These are phyloP conservation scores for Xestia rhomboidea DNA, from an alignment of 2,888 invertebrate species.

Conservation along the genomic window DNA sequence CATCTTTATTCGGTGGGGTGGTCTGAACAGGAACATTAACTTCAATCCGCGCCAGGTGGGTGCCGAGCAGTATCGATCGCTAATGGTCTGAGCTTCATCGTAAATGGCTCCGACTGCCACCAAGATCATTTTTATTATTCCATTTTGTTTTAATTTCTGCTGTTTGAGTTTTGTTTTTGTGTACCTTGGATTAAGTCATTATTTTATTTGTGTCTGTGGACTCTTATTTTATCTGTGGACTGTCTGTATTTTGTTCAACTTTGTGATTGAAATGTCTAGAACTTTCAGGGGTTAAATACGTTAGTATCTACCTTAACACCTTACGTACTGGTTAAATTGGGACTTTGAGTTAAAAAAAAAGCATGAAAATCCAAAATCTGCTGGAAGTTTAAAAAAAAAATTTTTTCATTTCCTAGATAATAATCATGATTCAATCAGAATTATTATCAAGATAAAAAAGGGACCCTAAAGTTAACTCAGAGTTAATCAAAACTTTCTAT, in stretches of 20 bases:
- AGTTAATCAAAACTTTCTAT: conserved; percentile 59
- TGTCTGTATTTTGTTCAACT: neutral
- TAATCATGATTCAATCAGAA: conserved; percentile 57
- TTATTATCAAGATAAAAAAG: conserved; percentile 57
- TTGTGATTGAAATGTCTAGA: neutral
- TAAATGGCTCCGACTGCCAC: conserved; percentile 53
- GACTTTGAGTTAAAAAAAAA: neutral
- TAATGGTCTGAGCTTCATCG: conserved; percentile 56
- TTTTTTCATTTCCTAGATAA: conserved; percentile 32
- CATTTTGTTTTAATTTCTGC: conserved; percentile 31
- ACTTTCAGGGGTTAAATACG: neutral
- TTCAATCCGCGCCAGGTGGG: conserved; percentile 66
- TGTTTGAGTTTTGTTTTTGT: conserved; percentile 33
- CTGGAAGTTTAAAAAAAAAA: neutral
- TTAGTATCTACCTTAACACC: neutral
- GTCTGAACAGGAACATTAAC: conserved; percentile 63
- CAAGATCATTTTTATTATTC: conserved; percentile 55
- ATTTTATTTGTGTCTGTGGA: conserved; percentile 1
- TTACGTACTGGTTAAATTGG: neutral
- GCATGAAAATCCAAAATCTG: neutral
- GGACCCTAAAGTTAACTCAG: conserved; percentile 48
- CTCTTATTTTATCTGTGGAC: no score
- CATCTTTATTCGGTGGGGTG: conserved; percentile 60
- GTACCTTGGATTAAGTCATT: neutral
- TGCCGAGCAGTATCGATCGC: conserved; percentile 62